phyloP scores from a whole-genome alignment of 1,140 invertebrate genomes.

The Drosophila mauritiana region DNA sequence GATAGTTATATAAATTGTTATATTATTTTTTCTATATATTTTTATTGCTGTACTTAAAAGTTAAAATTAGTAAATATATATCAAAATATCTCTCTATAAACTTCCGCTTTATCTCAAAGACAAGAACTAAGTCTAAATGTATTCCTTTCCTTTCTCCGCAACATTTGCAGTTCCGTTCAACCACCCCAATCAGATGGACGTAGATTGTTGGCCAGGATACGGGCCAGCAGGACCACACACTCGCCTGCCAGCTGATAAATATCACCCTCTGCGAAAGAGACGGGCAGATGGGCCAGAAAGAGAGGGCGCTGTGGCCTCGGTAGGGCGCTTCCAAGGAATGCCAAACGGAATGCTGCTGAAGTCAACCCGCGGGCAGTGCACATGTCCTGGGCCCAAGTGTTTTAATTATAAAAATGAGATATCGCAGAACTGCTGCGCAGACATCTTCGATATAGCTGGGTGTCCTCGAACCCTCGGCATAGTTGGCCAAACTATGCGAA shows the following conservation, averaged over 20 bases:
- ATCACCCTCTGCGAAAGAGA: constrained; percentile 34
- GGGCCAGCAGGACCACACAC: constrained; percentile 51
- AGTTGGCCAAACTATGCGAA: constrained; percentile 42
- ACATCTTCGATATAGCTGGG: constrained; percentile 38
- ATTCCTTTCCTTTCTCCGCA: background rate
- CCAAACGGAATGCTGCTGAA: constrained; percentile 42
- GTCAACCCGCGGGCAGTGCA: constrained; percentile 15
- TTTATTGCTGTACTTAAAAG: background rate
- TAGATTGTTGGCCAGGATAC: constrained; percentile 52
- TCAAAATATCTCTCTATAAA: background rate
- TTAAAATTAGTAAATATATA: background rate
- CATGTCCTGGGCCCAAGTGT: constrained; percentile 56
- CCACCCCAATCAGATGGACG: constrained; percentile 40
- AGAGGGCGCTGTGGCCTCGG: constrained; percentile 6
- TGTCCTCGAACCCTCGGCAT: constrained; percentile 25
- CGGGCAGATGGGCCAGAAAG: background rate
- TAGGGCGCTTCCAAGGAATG: constrained; percentile 46
- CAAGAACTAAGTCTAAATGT: background rate
- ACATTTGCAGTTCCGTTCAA: constrained; percentile 30
- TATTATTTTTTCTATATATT: no score
- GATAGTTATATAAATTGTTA: no score
- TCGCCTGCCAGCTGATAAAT: constrained; percentile 54
- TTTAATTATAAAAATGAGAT: constrained; percentile 66
- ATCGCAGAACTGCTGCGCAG: constrained; percentile 45
- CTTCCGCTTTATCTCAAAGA: background rate